These are phyloP conservation scores for Glossophaga mutica DNA, from an alignment of 2,797 vertebrate species.

Conservation along the genomic window DNA sequence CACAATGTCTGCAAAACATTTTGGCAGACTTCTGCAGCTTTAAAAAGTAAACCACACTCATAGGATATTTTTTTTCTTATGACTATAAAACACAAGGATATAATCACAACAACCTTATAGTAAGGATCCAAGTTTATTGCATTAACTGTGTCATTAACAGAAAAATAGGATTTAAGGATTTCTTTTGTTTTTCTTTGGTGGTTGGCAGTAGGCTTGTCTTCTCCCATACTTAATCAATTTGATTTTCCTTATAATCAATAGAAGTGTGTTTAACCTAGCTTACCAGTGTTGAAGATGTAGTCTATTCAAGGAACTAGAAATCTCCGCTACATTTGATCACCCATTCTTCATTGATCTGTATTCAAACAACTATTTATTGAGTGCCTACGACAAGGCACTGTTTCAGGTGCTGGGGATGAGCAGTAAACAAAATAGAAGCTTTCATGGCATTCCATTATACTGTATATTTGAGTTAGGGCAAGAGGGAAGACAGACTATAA, in stretches of 20 bases:
- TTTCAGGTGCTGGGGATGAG: not conserved
- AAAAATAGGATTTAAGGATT: not conserved
- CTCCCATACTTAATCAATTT: not conserved
- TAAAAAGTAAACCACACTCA: not conserved
- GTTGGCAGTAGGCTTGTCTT: not conserved
- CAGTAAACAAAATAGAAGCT: not conserved
- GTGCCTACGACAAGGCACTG: not conserved
- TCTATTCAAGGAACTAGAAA: not conserved
- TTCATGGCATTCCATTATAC: not conserved
- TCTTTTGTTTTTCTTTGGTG: not conserved
- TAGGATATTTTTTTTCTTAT: slow-evolving; percentile 8
- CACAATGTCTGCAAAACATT: not conserved
- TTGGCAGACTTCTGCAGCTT: not conserved
- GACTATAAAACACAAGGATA: not conserved
- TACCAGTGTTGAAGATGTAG: not conserved
- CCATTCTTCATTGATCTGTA: not conserved
- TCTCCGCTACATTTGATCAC: not conserved
- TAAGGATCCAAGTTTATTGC: not conserved
- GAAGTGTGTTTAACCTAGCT: not conserved
- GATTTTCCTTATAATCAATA: not conserved
- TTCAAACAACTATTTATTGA: not conserved
- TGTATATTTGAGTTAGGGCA: not conserved
- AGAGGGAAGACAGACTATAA: not conserved
- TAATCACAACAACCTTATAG: not conserved
- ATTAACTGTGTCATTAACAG: not conserved